Base-by-base conservation (phyloP, 2,113 vertebrate genomes). In the Tenebrosternarchus preto region DNA sequence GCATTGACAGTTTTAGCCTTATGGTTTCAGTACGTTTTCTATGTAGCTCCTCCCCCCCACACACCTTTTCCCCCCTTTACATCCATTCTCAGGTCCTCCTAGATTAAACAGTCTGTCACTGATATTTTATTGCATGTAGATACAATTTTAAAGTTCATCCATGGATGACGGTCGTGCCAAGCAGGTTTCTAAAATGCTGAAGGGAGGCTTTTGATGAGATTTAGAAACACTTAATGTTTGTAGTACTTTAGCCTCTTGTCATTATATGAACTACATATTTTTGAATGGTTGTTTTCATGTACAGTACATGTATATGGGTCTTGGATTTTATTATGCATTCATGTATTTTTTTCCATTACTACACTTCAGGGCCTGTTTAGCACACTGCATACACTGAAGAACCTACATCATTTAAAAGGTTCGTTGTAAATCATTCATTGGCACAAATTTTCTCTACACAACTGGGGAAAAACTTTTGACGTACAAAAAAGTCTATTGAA, bases 31-130 rank as follows among this genome's bases (percentile, higher is more conserved):
- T n/a, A n/a, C 25, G 9, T 74, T 66, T 43, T 17, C 77, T n/a
- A 80, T 70, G 80, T 85, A 85, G 83, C 76, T 46, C 43, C 56
- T 36, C 56, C 0, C 29, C 8, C 53, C 22, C n/a, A n/a, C n/a
- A n/a, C n/a, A n/a, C n/a, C n/a, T n/a, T n/a, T n/a, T n/a, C 12
- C 53, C 24, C 24, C n/a, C 11, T 8, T 24, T 69, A 61, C 22
- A 57, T 83, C 77, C 63, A 67, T 61, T 69, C 79, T 81, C 79
- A 84, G 80, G 76, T 84, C 56, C 25, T 79, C 33, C 56, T 24
- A 33, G 27, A 76, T 67, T 6, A 85, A 64, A 22, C 57, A 66
- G n/a, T 55, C 78, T 31, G 31, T 53, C 73, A 68, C 60, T 55
- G 56, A 60, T 46, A 17, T 43, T 50, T 69, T 19, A 31, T 53